These are phyloP conservation scores for Neoseiulus cucumeris DNA, from an alignment of 1,140 invertebrate species.

Conservation along the genomic window DNA sequence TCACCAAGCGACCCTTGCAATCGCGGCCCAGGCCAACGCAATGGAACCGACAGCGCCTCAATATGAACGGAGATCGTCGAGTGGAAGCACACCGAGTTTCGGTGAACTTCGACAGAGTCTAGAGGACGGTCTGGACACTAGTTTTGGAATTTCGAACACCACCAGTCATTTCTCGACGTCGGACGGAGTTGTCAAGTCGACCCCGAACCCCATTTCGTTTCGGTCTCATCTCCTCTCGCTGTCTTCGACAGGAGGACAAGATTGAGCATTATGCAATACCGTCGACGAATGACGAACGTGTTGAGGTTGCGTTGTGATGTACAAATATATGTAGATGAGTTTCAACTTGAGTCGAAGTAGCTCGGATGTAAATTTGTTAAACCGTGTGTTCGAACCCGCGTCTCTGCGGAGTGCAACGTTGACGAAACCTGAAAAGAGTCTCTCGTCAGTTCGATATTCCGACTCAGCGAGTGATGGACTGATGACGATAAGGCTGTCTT, in stretches of 20 bases:
- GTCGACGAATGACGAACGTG: too few relatives aligned
- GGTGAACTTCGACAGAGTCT: not conserved
- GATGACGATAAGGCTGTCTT: too few relatives aligned
- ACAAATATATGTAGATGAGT: too few relatives aligned
- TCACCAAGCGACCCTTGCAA: slow-evolving; percentile 25
- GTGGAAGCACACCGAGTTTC: not conserved
- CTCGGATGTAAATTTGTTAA: too few relatives aligned
- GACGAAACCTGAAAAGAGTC: too few relatives aligned
- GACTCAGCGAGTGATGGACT: too few relatives aligned
- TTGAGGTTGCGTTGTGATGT: too few relatives aligned
- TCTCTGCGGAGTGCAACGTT: too few relatives aligned
- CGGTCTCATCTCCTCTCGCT: slow-evolving; percentile 1
- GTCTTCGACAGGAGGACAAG: not conserved
- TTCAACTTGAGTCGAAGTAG: too few relatives aligned
- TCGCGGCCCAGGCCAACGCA: slow-evolving; percentile 18
- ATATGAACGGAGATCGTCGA: not conserved
- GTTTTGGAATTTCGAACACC: not conserved
- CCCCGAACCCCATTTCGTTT: slow-evolving; percentile 1
- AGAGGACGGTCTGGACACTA: not conserved
- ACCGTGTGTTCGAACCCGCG: too few relatives aligned
- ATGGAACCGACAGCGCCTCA: not conserved
- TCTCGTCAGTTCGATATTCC: too few relatives aligned
- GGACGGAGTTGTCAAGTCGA: not conserved
- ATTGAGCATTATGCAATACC: not conserved
- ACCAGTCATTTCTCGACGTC: slow-evolving; percentile 5